Evolutionary conservation across 2,113 vertebrate species (phyloP).

Genomic region (Macrotus californicus): DNA sequence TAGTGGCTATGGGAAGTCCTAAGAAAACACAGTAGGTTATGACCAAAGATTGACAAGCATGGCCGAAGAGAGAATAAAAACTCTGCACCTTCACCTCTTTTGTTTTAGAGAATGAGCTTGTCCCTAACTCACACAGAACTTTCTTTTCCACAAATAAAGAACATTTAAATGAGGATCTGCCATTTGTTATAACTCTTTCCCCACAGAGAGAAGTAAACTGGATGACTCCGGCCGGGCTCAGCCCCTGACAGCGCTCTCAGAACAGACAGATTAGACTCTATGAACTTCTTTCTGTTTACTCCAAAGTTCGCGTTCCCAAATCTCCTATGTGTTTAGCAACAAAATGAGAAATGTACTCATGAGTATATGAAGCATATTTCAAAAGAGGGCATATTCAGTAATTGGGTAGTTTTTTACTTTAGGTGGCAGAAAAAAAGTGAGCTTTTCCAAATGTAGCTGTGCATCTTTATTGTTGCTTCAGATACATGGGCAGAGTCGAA

Average conservation of each 20-base stretch:
- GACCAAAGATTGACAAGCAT: not conserved
- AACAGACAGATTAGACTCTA: not conserved
- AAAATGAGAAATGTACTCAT: not conserved
- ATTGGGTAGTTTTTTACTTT: not conserved
- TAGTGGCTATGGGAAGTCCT: not conserved
- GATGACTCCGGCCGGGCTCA: rapidly evolving
- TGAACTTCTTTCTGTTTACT: not conserved
- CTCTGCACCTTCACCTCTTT: not conserved
- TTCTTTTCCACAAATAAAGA: not conserved
- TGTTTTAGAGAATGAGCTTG: not conserved
- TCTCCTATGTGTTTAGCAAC: not conserved
- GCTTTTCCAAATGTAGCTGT: not conserved
- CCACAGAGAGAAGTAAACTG: not conserved
- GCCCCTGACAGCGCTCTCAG: not conserved
- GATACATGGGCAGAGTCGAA: not conserved
- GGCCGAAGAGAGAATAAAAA: not conserved
- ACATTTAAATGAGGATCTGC: not conserved
- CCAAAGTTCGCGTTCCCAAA: not conserved
- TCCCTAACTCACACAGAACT: not conserved
- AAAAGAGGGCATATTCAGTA: not conserved
- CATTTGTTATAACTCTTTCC: not conserved
- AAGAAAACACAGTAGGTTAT: not conserved
- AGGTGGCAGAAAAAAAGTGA: not conserved
- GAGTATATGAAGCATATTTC: not conserved
- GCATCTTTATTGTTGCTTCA: not conserved